These are phyloP conservation scores for Mus caroli DNA, from an alignment of 2,797 vertebrate genomes.

Conservation along the genomic window DNA sequence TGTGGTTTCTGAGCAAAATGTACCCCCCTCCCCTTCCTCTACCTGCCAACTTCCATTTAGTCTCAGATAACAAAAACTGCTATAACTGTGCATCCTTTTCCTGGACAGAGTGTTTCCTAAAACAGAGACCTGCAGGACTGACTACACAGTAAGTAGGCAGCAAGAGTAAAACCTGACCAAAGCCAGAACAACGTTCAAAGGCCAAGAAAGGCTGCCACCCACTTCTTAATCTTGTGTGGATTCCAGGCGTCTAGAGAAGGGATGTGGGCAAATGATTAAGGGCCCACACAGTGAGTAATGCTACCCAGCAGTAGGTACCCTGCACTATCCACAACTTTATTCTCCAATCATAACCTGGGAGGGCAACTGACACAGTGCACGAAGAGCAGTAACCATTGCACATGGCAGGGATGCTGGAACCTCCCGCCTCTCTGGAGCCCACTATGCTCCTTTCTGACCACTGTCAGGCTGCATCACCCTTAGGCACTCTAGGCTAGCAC, in stretches of 20 bases:
- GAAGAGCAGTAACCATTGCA: neutral
- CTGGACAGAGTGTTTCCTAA: neutral
- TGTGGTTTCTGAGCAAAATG: neutral
- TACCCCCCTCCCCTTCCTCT: too few species aligned
- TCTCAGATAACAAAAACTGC: neutral
- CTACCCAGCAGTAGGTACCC: too few species aligned
- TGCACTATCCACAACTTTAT: neutral
- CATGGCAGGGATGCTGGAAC: rapidly evolving
- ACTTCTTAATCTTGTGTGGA: neutral
- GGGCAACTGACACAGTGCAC: neutral
- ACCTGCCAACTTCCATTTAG: too few species aligned
- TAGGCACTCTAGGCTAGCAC: neutral
- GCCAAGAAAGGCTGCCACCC: neutral
- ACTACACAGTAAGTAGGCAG: neutral
- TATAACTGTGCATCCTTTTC: neutral
- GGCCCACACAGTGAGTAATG: rapidly evolving
- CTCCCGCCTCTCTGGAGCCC: too few species aligned
- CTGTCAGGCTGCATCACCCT: too few species aligned
- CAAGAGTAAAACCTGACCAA: neutral
- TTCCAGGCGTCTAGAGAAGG: neutral
- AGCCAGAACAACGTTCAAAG: neutral
- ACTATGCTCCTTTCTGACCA: neutral
- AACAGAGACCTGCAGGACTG: neutral
- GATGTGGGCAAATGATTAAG: neutral
- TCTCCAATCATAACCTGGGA: neutral